Conservation (phyloP, 2,113 vertebrate species). For the Astur gentilis region DNA sequence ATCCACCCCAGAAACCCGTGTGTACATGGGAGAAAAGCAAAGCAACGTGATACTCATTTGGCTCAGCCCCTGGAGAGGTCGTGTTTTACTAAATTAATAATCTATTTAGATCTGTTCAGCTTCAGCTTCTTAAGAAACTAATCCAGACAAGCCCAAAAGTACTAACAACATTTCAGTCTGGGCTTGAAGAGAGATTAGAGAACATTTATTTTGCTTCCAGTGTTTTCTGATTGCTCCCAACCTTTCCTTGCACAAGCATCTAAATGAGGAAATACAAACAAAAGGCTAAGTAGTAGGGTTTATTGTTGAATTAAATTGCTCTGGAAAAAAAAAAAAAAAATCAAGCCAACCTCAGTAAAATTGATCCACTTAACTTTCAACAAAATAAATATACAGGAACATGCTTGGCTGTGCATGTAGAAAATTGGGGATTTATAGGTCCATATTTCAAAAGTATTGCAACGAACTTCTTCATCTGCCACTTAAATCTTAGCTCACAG, state of each 20-base stretch:
- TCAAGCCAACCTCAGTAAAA: not conserved
- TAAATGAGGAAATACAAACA: not conserved
- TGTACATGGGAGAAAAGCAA: not conserved
- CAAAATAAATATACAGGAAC: not conserved
- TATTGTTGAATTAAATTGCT: not conserved
- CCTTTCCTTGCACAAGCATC: not conserved
- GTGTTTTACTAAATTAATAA: slow-evolving; percentile 60
- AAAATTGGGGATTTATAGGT: not conserved
- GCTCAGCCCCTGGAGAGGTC: not conserved
- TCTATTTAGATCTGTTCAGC: slow-evolving; percentile 43
- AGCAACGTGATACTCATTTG: not conserved
- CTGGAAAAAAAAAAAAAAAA: not conserved
- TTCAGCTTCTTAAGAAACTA: slow-evolving; percentile 55
- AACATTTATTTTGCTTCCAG: slow-evolving; percentile 23
- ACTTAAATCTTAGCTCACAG: not conserved
- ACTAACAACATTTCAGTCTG: slow-evolving; percentile 17
- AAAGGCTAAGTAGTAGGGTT: not conserved
- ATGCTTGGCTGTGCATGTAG: not conserved
- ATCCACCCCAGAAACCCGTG: not conserved
- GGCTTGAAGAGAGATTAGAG: slow-evolving; percentile 51
- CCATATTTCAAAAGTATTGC: slow-evolving; percentile 12
- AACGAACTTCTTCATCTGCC: not conserved
- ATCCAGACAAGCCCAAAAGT: slow-evolving; percentile 24
- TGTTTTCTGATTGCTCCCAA: slow-evolving; percentile 7
- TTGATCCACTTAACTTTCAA: slow-evolving; percentile 10